Evolutionary conservation across 2,113 vertebrate species (phyloP).

Genomic region (Athene cunicularia): DNA sequence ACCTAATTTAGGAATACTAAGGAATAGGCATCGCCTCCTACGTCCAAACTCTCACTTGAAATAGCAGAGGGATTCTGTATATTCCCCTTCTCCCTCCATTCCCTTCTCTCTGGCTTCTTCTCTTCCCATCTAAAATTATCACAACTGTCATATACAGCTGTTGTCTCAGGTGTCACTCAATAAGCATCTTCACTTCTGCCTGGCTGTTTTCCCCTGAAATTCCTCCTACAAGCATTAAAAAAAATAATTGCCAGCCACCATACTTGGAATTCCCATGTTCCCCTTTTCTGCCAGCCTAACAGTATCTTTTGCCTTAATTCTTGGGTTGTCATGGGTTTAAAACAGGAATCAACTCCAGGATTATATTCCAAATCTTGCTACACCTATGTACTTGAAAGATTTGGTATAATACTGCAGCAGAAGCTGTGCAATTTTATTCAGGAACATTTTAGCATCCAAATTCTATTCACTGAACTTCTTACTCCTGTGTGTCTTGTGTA

Average conservation of each 20-base stretch:
- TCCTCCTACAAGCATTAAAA: background rate
- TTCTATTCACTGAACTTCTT: background rate
- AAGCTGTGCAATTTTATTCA: background rate
- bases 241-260: background rate
- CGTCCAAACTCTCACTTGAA: background rate
- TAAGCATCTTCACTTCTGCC: background rate
- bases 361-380: background rate
- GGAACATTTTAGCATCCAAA: background rate
- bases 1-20: background rate
- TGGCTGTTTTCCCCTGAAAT: background rate
- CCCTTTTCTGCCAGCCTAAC: background rate
- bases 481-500: rapidly evolving
- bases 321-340: background rate
- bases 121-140: background rate
- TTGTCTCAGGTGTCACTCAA: background rate
- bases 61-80: background rate
- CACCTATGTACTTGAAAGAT: background rate
- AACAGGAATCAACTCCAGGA: background rate
- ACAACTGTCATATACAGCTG: background rate
- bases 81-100: background rate
- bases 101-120: background rate
- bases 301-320: background rate
- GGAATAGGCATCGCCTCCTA: background rate
- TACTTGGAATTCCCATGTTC: background rate
- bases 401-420: background rate